Base-by-base conservation (phyloP, 2,888 invertebrate genomes). In the Anodontia alba region DNA sequence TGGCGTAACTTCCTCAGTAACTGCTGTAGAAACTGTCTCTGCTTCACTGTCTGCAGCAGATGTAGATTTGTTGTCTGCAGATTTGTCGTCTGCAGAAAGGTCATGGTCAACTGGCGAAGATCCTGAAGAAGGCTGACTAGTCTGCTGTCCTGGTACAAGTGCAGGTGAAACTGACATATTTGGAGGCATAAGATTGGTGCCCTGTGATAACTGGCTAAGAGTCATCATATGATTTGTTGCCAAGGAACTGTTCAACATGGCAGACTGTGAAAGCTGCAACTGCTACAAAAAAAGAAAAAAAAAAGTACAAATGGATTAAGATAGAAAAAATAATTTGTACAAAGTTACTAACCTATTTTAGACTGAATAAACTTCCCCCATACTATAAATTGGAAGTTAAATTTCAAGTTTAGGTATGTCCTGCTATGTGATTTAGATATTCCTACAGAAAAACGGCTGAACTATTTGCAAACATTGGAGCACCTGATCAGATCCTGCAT, bases 1-100 rank as follows among this genome's bases (percentile, higher is more conserved):
- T 1, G 87, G 79, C 15, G 90, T 74, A 17, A 91, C 87, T 10
- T 87, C 86, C 69, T 93, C 92, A 8, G 84, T 71, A 7, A 80
- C 71, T 20, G 85, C 33, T 46, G 77, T 79, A 10, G 43, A 67
- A 23, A 69, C 69, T 33, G 67, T n/a, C 3, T 12, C 43, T n/a
- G 26, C 26, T 29, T 3, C 8, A 2, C 17, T 26, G 12, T 26
- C 69, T 43, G 29, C 26, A 3, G 8, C 29, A 17, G 69, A 43
- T 15, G 15, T 15, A 5, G 23, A n/a, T 38, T 49, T 31, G 33
- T 20, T 72, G 29, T 29, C 54, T 43, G 49, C 3, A 26, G 2
- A 43, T n/a, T n/a, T n/a, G n/a, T n/a, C n/a, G 38, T 38, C 38
- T 38, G 38, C 5, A 8, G 5, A 8, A 12, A 20, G 36, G n/a